Evolutionary conservation across 2,888 invertebrate genomes (phyloP).

Genomic region (Sinohyriopsis cumingii): DNA sequence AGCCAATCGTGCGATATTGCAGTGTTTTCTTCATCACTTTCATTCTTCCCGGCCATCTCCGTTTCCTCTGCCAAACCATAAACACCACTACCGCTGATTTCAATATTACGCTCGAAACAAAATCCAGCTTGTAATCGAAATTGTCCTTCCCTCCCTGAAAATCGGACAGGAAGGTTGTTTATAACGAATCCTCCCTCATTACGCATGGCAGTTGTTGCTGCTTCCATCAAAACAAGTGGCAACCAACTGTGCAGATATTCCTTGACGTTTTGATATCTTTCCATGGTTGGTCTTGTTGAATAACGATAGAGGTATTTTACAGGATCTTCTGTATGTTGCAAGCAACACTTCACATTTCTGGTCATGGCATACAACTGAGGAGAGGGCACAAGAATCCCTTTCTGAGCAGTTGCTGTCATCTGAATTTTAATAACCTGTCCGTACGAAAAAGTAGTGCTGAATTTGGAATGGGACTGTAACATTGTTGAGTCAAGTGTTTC

Average conservation of each 20-base stretch:
- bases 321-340: constrained; percentile 32
- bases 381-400: constrained; percentile 25
- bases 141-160: constrained; percentile 28
- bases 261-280: constrained; percentile 14
- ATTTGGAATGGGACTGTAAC: constrained; percentile 16
- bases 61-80: constrained; percentile 12
- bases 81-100: constrained; percentile 22
- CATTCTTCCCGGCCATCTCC: constrained; percentile 15
- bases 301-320: constrained; percentile 33
- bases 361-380: constrained; percentile 27
- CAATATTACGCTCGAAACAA: constrained; percentile 44
- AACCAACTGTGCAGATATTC: constrained; percentile 44
- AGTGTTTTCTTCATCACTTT: background rate
- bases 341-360: constrained; percentile 29
- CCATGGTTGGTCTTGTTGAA: constrained; percentile 29
- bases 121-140: constrained; percentile 28
- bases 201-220: constrained; percentile 34
- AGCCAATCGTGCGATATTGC: constrained; percentile 17
- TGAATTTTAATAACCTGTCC: constrained; percentile 33
- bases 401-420: constrained; percentile 25
- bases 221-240: constrained; percentile 51
- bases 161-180: constrained; percentile 36
- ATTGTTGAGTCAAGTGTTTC: constrained; percentile 6
- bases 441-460: constrained; percentile 18
- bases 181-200: constrained; percentile 39